Conservation (phyloP, 35 echinoderm and acorn worm species). For the Lytechinus variegatus region DNA sequence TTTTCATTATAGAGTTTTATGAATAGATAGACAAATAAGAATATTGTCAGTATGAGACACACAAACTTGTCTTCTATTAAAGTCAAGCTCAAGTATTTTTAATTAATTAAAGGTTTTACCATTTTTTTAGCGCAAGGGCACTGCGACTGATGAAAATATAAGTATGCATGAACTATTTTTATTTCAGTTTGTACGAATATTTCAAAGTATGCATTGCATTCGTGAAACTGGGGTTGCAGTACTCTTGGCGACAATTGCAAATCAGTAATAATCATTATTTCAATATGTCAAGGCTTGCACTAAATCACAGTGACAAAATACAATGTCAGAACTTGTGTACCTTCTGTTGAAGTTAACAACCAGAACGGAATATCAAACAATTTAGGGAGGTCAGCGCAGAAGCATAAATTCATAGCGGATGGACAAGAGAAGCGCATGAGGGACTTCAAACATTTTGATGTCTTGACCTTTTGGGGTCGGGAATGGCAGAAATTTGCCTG, state of each 20-base stretch:
- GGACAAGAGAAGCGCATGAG: neutral
- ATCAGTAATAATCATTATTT: neutral
- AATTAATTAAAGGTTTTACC: neutral
- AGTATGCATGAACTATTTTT: no score
- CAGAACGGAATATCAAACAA: slow-evolving; percentile 12
- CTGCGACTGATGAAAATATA: neutral
- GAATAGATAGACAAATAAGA: no score
- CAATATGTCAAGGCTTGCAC: neutral
- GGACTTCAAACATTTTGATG: neutral
- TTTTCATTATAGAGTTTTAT: no score
- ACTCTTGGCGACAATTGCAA: neutral
- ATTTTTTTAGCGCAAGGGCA: neutral
- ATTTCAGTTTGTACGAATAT: neutral
- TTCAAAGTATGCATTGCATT: neutral
- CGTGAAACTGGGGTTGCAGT: neutral
- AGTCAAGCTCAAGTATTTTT: no score
- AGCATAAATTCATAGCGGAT: neutral
- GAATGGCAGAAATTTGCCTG: neutral
- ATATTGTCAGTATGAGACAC: no score
- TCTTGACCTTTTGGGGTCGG: neutral
- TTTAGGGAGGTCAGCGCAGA: neutral
- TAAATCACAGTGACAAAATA: slow-evolving; percentile 14
- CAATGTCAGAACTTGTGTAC: neutral
- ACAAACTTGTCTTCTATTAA: no score
- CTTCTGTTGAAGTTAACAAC: neutral